These are phyloP conservation scores for Rhaphigaster nebulosa DNA, from an alignment of 2,888 invertebrate species.

Conservation along the genomic window DNA sequence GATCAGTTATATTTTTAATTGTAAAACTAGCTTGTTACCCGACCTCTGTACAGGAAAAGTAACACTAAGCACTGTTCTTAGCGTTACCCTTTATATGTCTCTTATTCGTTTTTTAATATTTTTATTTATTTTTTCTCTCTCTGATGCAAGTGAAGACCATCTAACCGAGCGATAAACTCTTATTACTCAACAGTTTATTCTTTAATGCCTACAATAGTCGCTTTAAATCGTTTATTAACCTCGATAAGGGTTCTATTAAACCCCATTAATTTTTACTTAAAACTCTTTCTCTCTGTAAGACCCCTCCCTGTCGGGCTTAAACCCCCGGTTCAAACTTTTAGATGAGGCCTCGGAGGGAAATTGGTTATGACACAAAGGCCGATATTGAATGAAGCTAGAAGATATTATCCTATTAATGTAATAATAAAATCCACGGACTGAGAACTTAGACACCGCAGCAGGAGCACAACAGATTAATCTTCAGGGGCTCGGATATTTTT, in stretches of 20 bases:
- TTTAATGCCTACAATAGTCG: not conserved
- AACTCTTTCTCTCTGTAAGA: not conserved
- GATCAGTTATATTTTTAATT: no score
- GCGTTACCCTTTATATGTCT: no score
- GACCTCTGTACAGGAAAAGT: no score
- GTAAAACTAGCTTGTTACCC: no score
- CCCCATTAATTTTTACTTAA: constrained; percentile 1
- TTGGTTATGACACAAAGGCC: not conserved
- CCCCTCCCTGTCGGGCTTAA: not conserved
- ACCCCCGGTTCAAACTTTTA: not conserved
- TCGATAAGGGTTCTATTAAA: not conserved
- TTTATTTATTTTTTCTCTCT: no score
- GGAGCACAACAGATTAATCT: not conserved
- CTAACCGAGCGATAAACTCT: not conserved
- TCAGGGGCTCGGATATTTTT: no score
- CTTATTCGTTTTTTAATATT: no score
- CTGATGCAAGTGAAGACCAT: not conserved
- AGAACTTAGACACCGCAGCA: not conserved
- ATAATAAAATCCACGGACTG: not conserved
- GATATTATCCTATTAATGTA: not conserved
- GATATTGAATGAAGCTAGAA: not conserved
- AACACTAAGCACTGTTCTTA: no score
- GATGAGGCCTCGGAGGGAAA: not conserved
- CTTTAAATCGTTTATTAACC: not conserved
- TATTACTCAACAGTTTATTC: not conserved